Percentiles rank a stretch among this genome's conserved stretches.
Evolutionary conservation across 2,888 invertebrate species (phyloP).

Genomic region (Orthosia incerta): DNA sequence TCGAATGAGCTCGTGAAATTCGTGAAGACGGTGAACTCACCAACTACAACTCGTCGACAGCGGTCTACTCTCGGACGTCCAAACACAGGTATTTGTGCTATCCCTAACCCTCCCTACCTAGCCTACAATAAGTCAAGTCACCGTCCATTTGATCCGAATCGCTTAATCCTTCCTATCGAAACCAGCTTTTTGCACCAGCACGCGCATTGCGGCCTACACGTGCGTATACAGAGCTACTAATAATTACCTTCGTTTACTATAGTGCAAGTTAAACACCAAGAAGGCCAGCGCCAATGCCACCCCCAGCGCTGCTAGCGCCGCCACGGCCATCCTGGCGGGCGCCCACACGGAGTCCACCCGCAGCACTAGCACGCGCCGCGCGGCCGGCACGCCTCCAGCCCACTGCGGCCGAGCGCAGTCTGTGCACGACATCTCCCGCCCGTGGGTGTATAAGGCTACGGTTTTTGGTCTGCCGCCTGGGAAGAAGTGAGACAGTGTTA

Average conservation of each 20-base stretch:
- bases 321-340: slow-evolving; percentile 94
- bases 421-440: slow-evolving; percentile 91
- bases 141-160: too few relatives aligned
- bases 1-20: too few relatives aligned
- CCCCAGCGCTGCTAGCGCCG: slow-evolving; percentile 94
- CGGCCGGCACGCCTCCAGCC: slow-evolving; percentile 95
- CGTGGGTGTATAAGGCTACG: slow-evolving; percentile 94
- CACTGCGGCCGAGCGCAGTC: slow-evolving; percentile 93
- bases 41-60: too few relatives aligned
- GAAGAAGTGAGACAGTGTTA: not conserved
- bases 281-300: slow-evolving; percentile 94
- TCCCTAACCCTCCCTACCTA: too few relatives aligned
- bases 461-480: slow-evolving; percentile 93
- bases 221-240: too few relatives aligned
- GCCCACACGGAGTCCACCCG: slow-evolving; percentile 95
- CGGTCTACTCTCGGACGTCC: too few relatives aligned
- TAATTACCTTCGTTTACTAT: slow-evolving; percentile 94
- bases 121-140: too few relatives aligned
- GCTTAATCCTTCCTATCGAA: too few relatives aligned
- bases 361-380: slow-evolving; percentile 94
- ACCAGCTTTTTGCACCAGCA: slow-evolving; percentile 38
- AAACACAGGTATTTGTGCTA: too few relatives aligned
- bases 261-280: slow-evolving; percentile 95
- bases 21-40: too few relatives aligned
- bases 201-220: too few relatives aligned